These are phyloP conservation scores for Brachymystax lenok DNA, from an alignment of 2,797 vertebrate species.

Conservation along the genomic window DNA sequence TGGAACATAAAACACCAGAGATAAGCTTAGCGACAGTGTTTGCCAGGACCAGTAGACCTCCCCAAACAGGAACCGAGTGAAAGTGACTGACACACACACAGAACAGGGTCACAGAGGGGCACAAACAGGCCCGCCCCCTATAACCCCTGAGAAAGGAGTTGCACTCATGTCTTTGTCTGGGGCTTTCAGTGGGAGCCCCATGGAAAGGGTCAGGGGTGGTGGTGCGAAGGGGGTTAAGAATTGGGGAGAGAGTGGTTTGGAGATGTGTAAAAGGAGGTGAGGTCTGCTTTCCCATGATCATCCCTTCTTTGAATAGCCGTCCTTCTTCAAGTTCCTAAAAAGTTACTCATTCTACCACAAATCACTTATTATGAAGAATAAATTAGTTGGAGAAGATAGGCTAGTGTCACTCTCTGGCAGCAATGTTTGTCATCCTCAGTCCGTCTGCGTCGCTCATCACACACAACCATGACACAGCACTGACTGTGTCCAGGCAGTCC, in stretches of 20 bases:
- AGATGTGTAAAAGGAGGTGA: constrained; percentile 6
- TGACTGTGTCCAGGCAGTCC: constrained; percentile 57
- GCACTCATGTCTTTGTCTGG: constrained; percentile 28
- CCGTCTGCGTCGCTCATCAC: neutral
- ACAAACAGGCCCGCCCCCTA: constrained; percentile 11
- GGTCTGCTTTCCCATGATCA: neutral
- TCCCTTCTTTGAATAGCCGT: neutral
- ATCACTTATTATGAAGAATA: neutral
- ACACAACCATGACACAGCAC: constrained; percentile 69
- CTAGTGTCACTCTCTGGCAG: neutral
- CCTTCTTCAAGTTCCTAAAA: neutral
- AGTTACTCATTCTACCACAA: neutral
- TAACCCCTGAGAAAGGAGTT: constrained; percentile 9
- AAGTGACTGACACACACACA: constrained; percentile 53
- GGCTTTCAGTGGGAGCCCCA: constrained; percentile 18
- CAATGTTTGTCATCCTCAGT: constrained; percentile 38
- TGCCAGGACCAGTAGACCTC: constrained; percentile 63
- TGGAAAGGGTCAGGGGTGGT: constrained; percentile 17
- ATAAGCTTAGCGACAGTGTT: constrained; percentile 71
- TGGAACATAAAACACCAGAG: constrained; percentile 76
- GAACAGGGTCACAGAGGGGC: neutral
- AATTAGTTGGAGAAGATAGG: neutral
- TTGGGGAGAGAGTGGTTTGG: constrained; percentile 4
- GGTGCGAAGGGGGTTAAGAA: constrained; percentile 16
- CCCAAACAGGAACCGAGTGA: constrained; percentile 64